Evolutionary conservation across 2,888 invertebrate species (phyloP).

Genomic region (Parnassius apollo): DNA sequence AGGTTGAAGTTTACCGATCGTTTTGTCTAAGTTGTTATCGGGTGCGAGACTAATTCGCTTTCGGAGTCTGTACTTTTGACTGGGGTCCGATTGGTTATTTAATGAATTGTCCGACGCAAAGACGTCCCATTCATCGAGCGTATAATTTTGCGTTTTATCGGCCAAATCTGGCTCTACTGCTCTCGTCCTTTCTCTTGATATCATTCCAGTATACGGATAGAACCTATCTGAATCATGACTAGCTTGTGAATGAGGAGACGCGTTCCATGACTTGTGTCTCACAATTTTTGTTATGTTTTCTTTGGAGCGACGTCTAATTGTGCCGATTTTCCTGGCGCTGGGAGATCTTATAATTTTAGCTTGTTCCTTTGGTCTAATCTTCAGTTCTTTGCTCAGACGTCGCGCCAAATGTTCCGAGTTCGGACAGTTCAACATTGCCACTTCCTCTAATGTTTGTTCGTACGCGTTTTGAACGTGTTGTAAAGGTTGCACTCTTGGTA

Average conservation of each 20-base stretch:
- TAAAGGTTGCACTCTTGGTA: conserved; percentile 74
- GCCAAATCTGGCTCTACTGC: conserved; percentile 54
- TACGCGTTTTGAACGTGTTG: conserved; percentile 87
- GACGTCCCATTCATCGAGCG: conserved; percentile 54
- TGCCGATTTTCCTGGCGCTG: conserved; percentile 90
- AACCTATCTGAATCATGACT: conserved; percentile 67
- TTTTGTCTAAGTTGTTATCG: conserved; percentile 58
- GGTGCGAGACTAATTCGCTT: conserved; percentile 61
- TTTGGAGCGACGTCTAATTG: conserved; percentile 85
- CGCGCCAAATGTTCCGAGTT: conserved; percentile 87
- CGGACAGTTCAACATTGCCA: conserved; percentile 82
- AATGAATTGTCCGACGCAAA: conserved; percentile 54
- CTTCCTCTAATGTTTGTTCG: conserved; percentile 86
- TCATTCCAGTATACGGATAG: conserved; percentile 78
- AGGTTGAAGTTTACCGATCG: conserved; percentile 54
- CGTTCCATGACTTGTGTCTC: conserved; percentile 85
- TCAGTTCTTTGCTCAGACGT: conserved; percentile 86
- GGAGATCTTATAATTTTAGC: conserved; percentile 88
- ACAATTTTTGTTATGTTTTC: conserved; percentile 81
- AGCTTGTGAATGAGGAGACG: conserved; percentile 66
- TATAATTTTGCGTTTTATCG: conserved; percentile 39
- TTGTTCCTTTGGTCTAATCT: conserved; percentile 86
- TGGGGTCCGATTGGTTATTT: conserved; percentile 49
- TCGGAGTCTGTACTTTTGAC: conserved; percentile 59
- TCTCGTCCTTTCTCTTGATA: conserved; percentile 66